Conservation (phyloP, 92 coral and sea anemone species). For the Nematostella vectensis region DNA sequence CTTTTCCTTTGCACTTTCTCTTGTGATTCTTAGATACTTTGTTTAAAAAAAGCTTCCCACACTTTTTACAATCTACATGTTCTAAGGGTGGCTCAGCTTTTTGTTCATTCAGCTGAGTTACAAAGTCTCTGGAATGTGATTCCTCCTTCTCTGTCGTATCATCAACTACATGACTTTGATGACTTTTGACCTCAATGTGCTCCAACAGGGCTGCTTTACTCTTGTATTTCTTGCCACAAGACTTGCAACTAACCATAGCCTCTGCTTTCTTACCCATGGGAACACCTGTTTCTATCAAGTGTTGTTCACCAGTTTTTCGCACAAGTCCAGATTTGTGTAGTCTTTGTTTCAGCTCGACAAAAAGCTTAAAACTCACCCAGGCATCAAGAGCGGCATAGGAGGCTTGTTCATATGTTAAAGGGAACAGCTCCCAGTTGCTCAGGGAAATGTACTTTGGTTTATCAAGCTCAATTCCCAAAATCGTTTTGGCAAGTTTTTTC, state of each 20-base stretch:
- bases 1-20: conserved; percentile 11
- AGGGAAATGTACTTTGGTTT: conserved; percentile 37
- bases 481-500: conserved; percentile 33
- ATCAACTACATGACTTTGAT: no score
- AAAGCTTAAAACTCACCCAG: conserved; percentile 65
- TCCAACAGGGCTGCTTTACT: conserved; percentile 16
- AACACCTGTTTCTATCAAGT: conserved; percentile 3
- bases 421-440: conserved; percentile 77
- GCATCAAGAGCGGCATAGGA: conserved; percentile 81
- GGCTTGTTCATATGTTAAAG: conserved; percentile 34
- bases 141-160: no score
- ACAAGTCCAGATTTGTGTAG: conserved; percentile 10
- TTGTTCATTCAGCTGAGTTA: no score
- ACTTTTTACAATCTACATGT: conserved; percentile 50
- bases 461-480: conserved; percentile 40
- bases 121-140: no score
- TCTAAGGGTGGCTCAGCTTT: no score
- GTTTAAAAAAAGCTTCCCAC: conserved; percentile 47
- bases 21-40: conserved; percentile 48
- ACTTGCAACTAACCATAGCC: conserved; percentile 5
- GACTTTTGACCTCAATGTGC: no score
- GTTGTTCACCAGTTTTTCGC: not conserved
- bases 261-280: not conserved
- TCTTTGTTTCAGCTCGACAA: conserved; percentile 25
- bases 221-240: conserved; percentile 30